A percentile compares a stretch with the other conserved stretches of the same genome.
These are phyloP conservation scores for Morbakka virulenta DNA, from an alignment of 30 jellyfish, hydroid and myxozoan species.

Conservation along the genomic window DNA sequence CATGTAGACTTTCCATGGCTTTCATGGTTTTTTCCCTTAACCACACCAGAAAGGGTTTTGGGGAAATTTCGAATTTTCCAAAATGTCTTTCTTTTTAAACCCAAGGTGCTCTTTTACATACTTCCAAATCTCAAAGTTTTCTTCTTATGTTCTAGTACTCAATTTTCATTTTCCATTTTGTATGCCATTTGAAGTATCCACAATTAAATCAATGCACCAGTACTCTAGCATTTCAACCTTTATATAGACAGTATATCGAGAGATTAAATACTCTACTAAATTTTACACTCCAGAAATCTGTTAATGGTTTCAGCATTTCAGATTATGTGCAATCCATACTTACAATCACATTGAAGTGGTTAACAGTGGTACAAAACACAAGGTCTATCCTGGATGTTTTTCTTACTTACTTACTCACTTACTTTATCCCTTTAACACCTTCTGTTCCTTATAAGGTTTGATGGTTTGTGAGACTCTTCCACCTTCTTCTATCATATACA, in stretches of 20 bases:
- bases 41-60: neutral
- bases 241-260: neutral
- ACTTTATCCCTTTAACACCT: too few relatives aligned
- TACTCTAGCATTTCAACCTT: neutral
- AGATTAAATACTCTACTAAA: too few relatives aligned
- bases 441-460: too few relatives aligned
- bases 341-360: neutral
- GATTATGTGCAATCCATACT: neutral
- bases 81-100: too few relatives aligned
- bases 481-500: too few relatives aligned
- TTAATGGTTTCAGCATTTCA: neutral
- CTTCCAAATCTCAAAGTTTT: neutral
- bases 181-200: neutral
- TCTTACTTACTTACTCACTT: too few relatives aligned
- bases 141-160: neutral
- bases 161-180: neutral
- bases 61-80: neutral
- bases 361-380: neutral
- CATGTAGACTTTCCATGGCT: constrained; percentile 9
- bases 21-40: neutral
- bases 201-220: neutral
- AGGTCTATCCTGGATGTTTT: neutral
- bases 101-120: too few relatives aligned
- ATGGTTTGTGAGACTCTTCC: too few relatives aligned
- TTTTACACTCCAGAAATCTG: neutral